Percentiles rank a stretch among this genome's conserved stretches.
Evolutionary conservation across 2,888 invertebrate genomes (phyloP).

Genomic region (Leptopilina myrica): DNA sequence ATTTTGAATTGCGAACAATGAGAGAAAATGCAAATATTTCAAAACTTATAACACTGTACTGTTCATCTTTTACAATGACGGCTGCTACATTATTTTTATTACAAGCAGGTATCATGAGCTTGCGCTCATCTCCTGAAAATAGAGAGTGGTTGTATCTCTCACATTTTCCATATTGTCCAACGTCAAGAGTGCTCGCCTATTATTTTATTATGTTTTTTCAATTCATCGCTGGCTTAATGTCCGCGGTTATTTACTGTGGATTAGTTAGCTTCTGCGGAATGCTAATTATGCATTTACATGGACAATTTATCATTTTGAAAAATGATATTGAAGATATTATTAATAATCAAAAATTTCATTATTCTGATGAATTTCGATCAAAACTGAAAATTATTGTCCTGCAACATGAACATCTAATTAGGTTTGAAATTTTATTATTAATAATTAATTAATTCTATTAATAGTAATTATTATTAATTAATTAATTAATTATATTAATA

Average conservation of each 20-base stretch:
- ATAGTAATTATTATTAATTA: too few relatives aligned
- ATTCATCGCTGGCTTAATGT: neutral
- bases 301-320: constrained; percentile 49
- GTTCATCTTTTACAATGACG: neutral
- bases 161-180: neutral
- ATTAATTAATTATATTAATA: too few relatives aligned
- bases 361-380: constrained; percentile 31
- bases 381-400: constrained; percentile 47
- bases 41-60: constrained; percentile 37
- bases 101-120: neutral
- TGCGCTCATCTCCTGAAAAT: neutral
- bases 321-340: constrained; percentile 29
- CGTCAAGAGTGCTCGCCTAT: neutral
- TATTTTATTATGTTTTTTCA: neutral
- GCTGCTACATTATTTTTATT: neutral
- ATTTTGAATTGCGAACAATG: constrained; percentile 35
- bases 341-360: neutral
- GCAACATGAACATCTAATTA: constrained; percentile 54
- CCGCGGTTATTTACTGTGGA: constrained; percentile 43
- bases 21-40: constrained; percentile 46
- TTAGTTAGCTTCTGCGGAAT: constrained; percentile 48
- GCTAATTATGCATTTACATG: constrained; percentile 48
- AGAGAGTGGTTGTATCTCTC: neutral
- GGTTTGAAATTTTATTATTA: constrained; percentile 43
- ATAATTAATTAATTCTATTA: too few relatives aligned